These are phyloP conservation scores for Hyposoter dolosus DNA, from an alignment of 2,888 invertebrate genomes.

Conservation along the genomic window DNA sequence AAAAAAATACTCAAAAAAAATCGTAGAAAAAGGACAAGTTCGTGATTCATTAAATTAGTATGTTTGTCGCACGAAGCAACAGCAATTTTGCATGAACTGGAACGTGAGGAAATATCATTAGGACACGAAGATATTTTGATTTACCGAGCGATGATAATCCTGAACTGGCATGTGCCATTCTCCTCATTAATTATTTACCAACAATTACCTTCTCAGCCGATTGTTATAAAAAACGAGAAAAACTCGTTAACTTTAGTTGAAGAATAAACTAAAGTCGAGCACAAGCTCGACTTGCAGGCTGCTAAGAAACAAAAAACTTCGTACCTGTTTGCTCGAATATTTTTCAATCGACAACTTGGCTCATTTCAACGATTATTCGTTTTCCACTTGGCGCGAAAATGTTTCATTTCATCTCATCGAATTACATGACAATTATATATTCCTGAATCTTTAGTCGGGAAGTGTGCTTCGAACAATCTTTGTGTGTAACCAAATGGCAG, in stretches of 20 bases:
- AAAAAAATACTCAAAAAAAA: neutral
- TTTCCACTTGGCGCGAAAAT: neutral
- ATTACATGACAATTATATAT: neutral
- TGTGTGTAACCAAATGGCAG: constrained; percentile 37
- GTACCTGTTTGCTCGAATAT: constrained; percentile 1
- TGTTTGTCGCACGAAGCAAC: neutral
- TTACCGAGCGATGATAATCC: constrained; percentile 31
- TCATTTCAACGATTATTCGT: constrained; percentile 4
- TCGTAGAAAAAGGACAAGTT: neutral
- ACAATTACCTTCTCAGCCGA: constrained; percentile 34
- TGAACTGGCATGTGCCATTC: constrained; percentile 58
- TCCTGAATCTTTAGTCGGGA: constrained; percentile 29
- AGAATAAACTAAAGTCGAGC: constrained; percentile 14
- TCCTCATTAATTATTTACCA: constrained; percentile 38
- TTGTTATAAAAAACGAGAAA: constrained; percentile 29
- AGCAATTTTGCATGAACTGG: neutral
- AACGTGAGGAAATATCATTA: constrained; percentile 7
- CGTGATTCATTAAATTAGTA: neutral
- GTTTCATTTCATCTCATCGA: neutral
- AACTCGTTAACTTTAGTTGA: constrained; percentile 1
- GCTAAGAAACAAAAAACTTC: constrained; percentile 11
- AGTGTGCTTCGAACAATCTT: constrained; percentile 61
- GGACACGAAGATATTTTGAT: constrained; percentile 9
- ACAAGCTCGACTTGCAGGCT: constrained; percentile 57
- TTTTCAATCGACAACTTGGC: constrained; percentile 17